phyloP scores from a whole-genome alignment of 1,140 invertebrate genomes.

The Myzus persicae region DNA sequence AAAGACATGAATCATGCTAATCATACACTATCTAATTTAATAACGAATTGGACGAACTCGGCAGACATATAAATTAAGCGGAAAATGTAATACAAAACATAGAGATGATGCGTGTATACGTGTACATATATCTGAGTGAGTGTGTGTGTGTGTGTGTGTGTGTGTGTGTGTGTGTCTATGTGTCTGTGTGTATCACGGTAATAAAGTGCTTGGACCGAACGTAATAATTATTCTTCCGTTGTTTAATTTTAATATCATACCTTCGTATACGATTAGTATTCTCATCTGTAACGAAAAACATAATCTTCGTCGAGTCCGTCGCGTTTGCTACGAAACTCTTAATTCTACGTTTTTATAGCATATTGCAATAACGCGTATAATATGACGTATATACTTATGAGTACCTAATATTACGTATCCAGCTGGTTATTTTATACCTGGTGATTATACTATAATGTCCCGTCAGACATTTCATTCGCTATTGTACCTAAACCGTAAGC shows the following conservation, averaged over 20 bases:
- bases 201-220: conserved; percentile 20
- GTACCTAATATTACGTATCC: not conserved
- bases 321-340: not conserved
- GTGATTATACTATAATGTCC: not conserved
- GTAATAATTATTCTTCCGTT: conserved; percentile 32
- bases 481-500: not conserved
- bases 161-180: not conserved
- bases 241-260: conserved; percentile 25
- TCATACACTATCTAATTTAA: conserved; percentile 36
- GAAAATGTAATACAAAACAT: conserved; percentile 1
- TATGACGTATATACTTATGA: too few species aligned
- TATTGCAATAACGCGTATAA: not conserved
- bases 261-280: not conserved
- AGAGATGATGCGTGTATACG: not conserved
- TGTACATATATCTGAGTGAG: not conserved
- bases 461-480: not conserved
- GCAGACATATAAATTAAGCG: conserved; percentile 39
- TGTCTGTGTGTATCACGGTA: not conserved
- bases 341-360: not conserved
- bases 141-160: not conserved
- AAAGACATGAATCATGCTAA: conserved; percentile 11
- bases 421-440: not conserved
- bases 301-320: not conserved
- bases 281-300: conserved; percentile 9
- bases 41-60: conserved; percentile 5